Base-by-base conservation (phyloP, 2,888 invertebrate genomes). In the Metalampra italica region DNA sequence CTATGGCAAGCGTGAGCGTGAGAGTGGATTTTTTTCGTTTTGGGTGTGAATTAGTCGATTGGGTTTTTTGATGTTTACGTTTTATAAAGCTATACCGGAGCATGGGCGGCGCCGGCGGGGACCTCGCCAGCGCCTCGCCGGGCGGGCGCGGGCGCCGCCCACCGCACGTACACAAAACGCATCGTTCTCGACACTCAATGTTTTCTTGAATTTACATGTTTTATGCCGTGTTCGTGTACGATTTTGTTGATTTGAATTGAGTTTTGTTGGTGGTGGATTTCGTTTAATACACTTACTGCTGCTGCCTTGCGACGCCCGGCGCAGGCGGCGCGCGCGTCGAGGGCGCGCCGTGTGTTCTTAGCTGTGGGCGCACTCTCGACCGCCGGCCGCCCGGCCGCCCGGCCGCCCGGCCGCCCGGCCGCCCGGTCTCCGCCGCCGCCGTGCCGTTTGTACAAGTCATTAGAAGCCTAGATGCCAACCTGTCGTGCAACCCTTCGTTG, bases 1-100 rank as follows among this genome's bases (percentile, higher is more conserved):
- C 90, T 90, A 89, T 89, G 83, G 85, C 87, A 87, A 90, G 90
- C 80, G 90, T 90, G 89, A 87, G 90, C 87, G 90, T 90, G 90
- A 87, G 90, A 89, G 90, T 90, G 90, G 81, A 88, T 86, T 89
- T 87, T 80, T 83, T 88, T 85, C 85, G 85, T 88, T 88, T 89
- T 85, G 89, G 87, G 88, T 87, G 88, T 89, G 88, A 88, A 83
- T 87, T 89, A 89, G 89, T 86, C 89, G 86, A 89, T 89, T 89
- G 88, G 88, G 88, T 87, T 50, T 83, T 85, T 89, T 84, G 83
- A 87, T 88, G 88, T 89, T 88, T 89, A 82, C 86, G 80, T 88
- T 89, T 88, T 84, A 68, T 50, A 75, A 84, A 81, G 85, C 86
- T 87, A 86, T 79, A 73, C 62, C 73, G 76, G 75, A 75, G 82